Conservation (phyloP, 2,797 vertebrate genomes). For the Acipenser oxyrinchus region DNA sequence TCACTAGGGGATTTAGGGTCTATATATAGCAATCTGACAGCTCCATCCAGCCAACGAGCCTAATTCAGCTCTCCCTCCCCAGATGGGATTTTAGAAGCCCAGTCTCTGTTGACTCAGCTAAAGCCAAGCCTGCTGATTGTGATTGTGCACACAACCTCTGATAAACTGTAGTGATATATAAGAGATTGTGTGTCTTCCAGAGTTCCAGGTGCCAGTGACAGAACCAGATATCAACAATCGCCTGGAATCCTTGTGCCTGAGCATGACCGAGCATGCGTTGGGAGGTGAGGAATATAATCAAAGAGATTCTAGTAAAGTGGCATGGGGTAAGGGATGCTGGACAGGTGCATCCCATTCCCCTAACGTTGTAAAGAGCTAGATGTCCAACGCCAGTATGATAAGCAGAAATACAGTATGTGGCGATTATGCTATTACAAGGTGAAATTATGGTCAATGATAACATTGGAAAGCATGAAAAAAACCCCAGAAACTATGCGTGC, state of each 20-base stretch:
- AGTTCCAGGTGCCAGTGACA: constrained; percentile 84
- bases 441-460: too few relatives aligned
- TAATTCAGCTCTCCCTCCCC: constrained; percentile 42
- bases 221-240: constrained; percentile 98
- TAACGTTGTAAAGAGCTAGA: too few relatives aligned
- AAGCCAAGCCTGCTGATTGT: constrained; percentile 27
- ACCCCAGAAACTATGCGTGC: background rate
- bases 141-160: background rate
- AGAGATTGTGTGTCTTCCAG: constrained; percentile 43
- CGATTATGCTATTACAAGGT: too few relatives aligned
- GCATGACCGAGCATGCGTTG: constrained; percentile 97
- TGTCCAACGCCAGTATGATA: too few relatives aligned
- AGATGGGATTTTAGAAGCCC: constrained; percentile 43
- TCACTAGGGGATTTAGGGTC: constrained; percentile 28
- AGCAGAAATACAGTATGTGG: too few relatives aligned
- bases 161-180: too few relatives aligned
- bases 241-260: constrained; percentile 94
- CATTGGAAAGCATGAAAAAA: background rate
- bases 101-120: constrained; percentile 36
- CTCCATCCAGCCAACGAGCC: constrained; percentile 25
- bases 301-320: background rate
- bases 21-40: constrained; percentile 38
- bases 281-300: constrained; percentile 65
- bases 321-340: constrained; percentile 4
- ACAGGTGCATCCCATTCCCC: background rate